Evolutionary conservation across 2,888 invertebrate species (phyloP).

Genomic region (Temnothorax ravouxi): DNA sequence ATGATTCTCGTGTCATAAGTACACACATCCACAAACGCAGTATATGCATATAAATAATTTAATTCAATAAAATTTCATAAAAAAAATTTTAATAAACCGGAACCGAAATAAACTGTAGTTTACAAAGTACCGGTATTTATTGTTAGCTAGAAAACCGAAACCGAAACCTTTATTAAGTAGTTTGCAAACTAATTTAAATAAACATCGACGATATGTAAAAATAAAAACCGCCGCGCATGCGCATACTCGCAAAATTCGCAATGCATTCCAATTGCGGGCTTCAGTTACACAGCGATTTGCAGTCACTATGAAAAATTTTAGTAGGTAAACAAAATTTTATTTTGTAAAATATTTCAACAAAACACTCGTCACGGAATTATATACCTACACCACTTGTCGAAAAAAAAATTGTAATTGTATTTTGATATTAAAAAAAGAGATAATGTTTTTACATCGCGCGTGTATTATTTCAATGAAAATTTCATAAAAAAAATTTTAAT

Average conservation of each 20-base stretch:
- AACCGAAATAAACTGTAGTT: no score
- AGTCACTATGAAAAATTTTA: constrained; percentile 41
- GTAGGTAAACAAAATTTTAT: constrained; percentile 67
- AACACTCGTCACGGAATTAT: constrained; percentile 31
- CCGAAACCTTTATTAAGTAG: not conserved
- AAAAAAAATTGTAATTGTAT: constrained; percentile 15
- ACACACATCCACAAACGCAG: no score
- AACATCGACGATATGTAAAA: constrained; percentile 46
- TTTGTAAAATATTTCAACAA: constrained; percentile 54
- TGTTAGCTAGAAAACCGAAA: no score
- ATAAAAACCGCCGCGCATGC: constrained; percentile 40
- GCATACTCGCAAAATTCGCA: constrained; percentile 59
- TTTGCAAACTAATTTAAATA: constrained; percentile 48
- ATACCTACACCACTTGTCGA: not conserved
- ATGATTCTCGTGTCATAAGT: no score
- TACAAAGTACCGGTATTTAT: no score
- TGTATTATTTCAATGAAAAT: not conserved
- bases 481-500: no score
- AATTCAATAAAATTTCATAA: no score
- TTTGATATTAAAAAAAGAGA: constrained; percentile 5
- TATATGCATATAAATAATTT: no score
- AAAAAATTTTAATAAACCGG: no score
- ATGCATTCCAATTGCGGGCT: constrained; percentile 48
- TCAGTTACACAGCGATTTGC: constrained; percentile 63
- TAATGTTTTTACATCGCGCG: not conserved